Percentiles rank a stretch among this genome's conserved stretches.
Evolutionary conservation across 2,888 invertebrate genomes (phyloP).

Genomic region (Biston stratarius): DNA sequence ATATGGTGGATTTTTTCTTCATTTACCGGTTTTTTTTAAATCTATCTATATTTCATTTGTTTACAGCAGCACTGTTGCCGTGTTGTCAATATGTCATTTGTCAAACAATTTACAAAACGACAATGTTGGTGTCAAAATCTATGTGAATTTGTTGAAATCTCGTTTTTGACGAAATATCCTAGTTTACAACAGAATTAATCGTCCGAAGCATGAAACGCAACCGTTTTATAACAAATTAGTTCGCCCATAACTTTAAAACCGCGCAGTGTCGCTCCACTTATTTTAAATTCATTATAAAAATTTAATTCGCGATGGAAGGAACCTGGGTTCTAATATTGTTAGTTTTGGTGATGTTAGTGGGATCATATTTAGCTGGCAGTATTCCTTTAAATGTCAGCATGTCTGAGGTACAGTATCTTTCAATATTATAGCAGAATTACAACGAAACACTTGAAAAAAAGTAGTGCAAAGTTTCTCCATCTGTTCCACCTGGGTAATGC

Average conservation of each 20-base stretch:
- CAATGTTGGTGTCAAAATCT: conserved; percentile 12
- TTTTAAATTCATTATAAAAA: conserved; percentile 34
- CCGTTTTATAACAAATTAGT: conserved; percentile 50
- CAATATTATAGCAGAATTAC: neutral
- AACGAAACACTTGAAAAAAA: neutral
- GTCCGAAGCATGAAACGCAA: conserved; percentile 54
- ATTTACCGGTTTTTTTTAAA: neutral
- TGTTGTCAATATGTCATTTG: neutral
- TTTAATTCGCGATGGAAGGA: conserved; percentile 90
- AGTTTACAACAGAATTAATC: conserved; percentile 50
- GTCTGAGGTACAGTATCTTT: conserved; percentile 91
- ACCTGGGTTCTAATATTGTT: conserved; percentile 93
- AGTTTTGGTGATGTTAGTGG: conserved; percentile 97
- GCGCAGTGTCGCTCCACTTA: conserved; percentile 38
- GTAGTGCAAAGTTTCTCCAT: conserved; percentile 29
- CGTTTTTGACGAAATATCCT: conserved; percentile 45
- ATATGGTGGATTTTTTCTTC: neutral
- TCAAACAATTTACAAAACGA: neutral
- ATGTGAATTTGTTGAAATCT: conserved; percentile 24
- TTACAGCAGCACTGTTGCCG: conserved; percentile 8
- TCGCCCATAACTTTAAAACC: conserved; percentile 42
- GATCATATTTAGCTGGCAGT: conserved; percentile 97
- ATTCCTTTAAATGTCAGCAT: conserved; percentile 97
- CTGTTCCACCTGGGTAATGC: conserved; percentile 27
- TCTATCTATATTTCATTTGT: neutral